These are phyloP conservation scores for Crocuta crocuta DNA, from an alignment of 2,113 vertebrate species.

Conservation along the genomic window DNA sequence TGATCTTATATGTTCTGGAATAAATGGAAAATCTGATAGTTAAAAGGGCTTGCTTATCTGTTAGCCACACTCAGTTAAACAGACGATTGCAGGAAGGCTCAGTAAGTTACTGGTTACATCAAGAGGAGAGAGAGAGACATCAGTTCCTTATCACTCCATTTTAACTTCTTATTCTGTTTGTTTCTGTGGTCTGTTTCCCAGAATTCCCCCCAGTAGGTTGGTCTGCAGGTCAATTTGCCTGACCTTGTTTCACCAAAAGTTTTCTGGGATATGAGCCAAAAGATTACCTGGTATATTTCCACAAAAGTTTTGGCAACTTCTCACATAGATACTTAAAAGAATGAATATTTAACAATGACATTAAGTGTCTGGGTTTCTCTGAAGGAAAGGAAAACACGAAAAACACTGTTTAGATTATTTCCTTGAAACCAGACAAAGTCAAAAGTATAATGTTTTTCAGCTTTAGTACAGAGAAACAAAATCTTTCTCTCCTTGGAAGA, in stretches of 20 bases:
- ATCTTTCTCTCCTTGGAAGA: constrained; percentile 11
- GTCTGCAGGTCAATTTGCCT: neutral
- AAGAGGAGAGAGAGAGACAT: neutral
- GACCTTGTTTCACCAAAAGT: neutral
- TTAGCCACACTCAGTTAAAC: neutral
- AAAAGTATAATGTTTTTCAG: neutral
- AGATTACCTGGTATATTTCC: neutral
- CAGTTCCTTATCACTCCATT: neutral
- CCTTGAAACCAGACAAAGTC: constrained; percentile 19
- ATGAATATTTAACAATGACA: neutral
- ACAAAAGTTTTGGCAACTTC: neutral
- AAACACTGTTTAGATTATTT: constrained; percentile 10
- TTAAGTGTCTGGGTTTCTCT: neutral
- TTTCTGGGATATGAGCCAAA: neutral
- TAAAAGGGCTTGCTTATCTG: neutral
- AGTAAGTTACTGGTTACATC: neutral
- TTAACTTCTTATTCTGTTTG: neutral
- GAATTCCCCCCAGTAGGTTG: neutral
- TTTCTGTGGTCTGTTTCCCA: neutral
- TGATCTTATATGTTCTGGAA: constrained; percentile 70
- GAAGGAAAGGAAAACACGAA: constrained; percentile 45
- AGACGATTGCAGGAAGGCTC: neutral
- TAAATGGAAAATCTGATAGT: constrained; percentile 24
- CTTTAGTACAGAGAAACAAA: neutral
- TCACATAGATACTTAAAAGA: neutral